Conservation (phyloP, 2,888 invertebrate genomes). For the Amblyjoppa proteus region DNA sequence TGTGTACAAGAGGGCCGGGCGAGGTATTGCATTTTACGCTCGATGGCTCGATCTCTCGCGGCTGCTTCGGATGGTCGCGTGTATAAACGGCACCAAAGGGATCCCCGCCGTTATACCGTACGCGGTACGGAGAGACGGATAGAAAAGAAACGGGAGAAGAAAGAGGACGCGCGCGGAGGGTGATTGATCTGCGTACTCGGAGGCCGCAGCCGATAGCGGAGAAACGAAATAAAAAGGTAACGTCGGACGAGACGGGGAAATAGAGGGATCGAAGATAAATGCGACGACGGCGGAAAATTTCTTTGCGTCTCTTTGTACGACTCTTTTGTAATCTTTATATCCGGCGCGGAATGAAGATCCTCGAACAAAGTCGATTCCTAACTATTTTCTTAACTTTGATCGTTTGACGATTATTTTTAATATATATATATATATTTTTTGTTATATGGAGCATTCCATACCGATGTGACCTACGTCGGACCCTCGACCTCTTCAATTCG, state of each 20-base stretch:
- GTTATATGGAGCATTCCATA: background rate
- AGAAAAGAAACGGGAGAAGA: constrained; percentile 25
- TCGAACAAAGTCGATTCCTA: background rate
- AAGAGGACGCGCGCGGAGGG: constrained; percentile 42
- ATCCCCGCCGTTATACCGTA: constrained; percentile 16
- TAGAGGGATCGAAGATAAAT: constrained; percentile 4
- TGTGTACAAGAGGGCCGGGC: constrained; percentile 47
- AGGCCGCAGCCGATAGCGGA: constrained; percentile 11
- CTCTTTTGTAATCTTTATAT: constrained; percentile 2
- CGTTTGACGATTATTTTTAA: background rate
- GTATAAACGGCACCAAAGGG: constrained; percentile 50
- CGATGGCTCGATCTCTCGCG: constrained; percentile 66
- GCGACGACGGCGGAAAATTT: background rate
- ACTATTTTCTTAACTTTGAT: background rate
- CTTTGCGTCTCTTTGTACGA: background rate
- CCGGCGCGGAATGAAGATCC: background rate
- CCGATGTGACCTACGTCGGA: no score
- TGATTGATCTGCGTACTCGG: constrained; percentile 71
- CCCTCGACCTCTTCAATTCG: no score
- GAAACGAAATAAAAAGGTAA: constrained; percentile 50
- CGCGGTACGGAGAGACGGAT: constrained; percentile 10
- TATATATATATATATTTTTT: background rate
- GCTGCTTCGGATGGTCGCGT: constrained; percentile 47
- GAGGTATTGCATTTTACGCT: constrained; percentile 74
- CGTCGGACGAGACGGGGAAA: constrained; percentile 47